Base-by-base conservation (phyloP, 1,140 invertebrate genomes). In the Myzus persicae region DNA sequence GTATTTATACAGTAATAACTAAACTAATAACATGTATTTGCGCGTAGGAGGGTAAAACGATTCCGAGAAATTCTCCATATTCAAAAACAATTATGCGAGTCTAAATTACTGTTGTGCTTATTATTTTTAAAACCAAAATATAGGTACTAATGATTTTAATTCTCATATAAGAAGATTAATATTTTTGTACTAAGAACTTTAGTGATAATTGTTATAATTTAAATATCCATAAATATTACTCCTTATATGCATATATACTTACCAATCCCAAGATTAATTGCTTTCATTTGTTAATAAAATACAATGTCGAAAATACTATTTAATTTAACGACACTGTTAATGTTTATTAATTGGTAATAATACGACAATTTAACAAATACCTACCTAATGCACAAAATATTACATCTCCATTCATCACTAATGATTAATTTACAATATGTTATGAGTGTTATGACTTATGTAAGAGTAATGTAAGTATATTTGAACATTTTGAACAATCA, bases 1-100 rank as follows among this genome's bases (percentile, higher is more conserved):
- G 9, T 89, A 40, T 36, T 51, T 38, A 51, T 51, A 84, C 40
- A 38, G 38, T 82, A 82, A 82, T 82, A 46, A 87, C 42, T 59
- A 90, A 76, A 5, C 59, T 76, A 90, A 90, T 59, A 90, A 90
- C 88, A 90, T 59, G 6, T 44, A 90, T 42, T 90, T 90, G 38
- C 48, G 89, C 40, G 54, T 67, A 67, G 51, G 89, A 67, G 6
- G 38, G 18, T 42, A 90, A 31, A 40, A 42, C 20, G 18, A 67
- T 42, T 26, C 0, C 26, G 26, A 42, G 89, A 90, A 90, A 90
- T 90, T 31, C 26, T 2, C 18, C 38, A 42, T 42, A 67, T 90
- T 42, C 67, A 90, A 90, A 67, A 67, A 54, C 18, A 59, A 90
- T 44, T 67, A 90, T 59, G 31, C 8, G 31, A 59, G 18, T n/a